phyloP scores from a whole-genome alignment of 2,797 vertebrate species.

The Champsocephalus esox region DNA sequence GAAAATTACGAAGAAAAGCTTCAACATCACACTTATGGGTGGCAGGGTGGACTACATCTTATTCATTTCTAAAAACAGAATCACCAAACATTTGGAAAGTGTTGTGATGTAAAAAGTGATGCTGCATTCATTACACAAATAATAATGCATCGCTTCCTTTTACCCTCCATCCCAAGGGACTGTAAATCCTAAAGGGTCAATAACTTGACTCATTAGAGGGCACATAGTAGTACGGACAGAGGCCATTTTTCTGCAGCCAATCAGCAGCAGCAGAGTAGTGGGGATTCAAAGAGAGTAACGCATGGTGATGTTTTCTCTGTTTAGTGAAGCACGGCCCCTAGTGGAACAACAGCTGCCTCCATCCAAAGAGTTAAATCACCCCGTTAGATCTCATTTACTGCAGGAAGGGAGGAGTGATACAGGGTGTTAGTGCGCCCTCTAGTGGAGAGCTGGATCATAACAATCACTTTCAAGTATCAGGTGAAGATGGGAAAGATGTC shows the following conservation, averaged over 20 bases:
- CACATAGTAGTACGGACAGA: neutral
- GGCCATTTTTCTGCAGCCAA: constrained; percentile 23
- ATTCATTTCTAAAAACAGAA: neutral
- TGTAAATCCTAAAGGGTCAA: neutral
- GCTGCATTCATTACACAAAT: neutral
- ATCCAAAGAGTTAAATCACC: neutral
- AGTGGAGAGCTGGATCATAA: constrained; percentile 46
- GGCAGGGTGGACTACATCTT: constrained; percentile 2
- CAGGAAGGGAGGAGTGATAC: constrained; percentile 15
- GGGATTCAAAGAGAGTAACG: neutral
- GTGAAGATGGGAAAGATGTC: neutral
- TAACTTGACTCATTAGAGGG: neutral
- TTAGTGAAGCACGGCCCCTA: constrained; percentile 55
- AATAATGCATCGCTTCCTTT: neutral
- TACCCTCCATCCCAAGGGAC: neutral
- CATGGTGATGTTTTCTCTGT: neutral
- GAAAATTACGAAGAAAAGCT: neutral
- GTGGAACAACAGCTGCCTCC: constrained; percentile 17
- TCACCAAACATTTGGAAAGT: neutral
- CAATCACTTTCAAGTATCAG: neutral
- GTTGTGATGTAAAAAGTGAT: neutral
- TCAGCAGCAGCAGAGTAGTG: neutral
- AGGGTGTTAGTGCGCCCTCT: constrained; percentile 76
- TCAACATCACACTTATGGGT: neutral
- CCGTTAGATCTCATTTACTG: neutral